These are phyloP conservation scores for Daubentonia madagascariensis DNA, from an alignment of 2,113 vertebrate species.

Conservation along the genomic window DNA sequence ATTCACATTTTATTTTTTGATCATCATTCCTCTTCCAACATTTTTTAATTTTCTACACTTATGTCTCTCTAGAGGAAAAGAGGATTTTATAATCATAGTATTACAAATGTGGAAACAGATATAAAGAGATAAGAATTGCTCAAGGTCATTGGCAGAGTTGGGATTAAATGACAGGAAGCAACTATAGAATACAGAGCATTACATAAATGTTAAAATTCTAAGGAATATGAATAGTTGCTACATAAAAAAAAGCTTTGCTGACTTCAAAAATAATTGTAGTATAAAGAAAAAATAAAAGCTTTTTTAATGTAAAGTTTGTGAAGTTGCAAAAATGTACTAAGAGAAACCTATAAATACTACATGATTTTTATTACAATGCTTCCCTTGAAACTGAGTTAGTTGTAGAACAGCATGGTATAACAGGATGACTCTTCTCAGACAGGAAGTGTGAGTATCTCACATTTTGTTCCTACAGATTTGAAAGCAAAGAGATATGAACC, in stretches of 20 bases:
- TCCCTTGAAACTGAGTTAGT: background rate
- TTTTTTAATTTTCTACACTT: background rate
- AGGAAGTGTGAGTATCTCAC: background rate
- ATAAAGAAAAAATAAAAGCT: background rate
- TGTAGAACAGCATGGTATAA: background rate
- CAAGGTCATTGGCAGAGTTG: background rate
- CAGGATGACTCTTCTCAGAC: background rate
- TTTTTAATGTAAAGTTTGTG: background rate
- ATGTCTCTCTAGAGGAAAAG: background rate
- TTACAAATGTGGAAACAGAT: background rate
- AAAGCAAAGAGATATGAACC: background rate
- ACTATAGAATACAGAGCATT: background rate
- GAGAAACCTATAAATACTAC: background rate
- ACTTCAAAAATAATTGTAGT: background rate
- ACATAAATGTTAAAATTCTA: background rate
- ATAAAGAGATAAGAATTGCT: background rate
- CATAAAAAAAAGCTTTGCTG: background rate
- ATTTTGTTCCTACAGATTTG: background rate
- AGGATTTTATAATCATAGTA: background rate
- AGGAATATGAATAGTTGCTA: background rate
- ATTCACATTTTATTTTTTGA: background rate
- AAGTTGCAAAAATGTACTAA: conserved; percentile 2
- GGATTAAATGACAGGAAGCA: background rate
- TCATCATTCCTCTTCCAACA: background rate
- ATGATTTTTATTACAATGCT: background rate